These are phyloP conservation scores for Leptopilina clavipes DNA, from an alignment of 1,140 invertebrate genomes.

Conservation along the genomic window DNA sequence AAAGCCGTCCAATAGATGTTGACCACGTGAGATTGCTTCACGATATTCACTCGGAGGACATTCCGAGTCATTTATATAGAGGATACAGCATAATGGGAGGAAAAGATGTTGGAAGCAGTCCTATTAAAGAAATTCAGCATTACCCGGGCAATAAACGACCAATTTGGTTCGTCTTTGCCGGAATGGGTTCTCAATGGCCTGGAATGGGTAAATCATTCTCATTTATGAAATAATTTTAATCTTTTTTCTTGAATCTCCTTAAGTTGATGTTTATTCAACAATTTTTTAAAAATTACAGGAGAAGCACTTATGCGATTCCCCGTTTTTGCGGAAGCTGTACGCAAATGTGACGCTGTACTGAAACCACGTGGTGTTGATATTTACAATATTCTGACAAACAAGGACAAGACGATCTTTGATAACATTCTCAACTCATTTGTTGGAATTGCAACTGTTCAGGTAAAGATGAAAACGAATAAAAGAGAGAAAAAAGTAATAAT, in stretches of 20 bases:
- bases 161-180: constrained; percentile 92
- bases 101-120: constrained; percentile 63
- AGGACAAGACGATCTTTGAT: constrained; percentile 84
- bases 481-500: not conserved
- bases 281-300: constrained; percentile 47
- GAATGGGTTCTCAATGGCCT: constrained; percentile 93
- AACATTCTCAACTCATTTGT: constrained; percentile 92
- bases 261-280: too few species aligned
- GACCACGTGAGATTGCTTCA: constrained; percentile 77
- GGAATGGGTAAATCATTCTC: constrained; percentile 81
- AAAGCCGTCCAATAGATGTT: constrained; percentile 75
- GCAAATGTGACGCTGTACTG: constrained; percentile 83
- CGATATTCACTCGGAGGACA: constrained; percentile 74
- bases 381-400: constrained; percentile 84
- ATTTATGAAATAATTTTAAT: not conserved
- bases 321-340: constrained; percentile 79
- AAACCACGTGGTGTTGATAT: constrained; percentile 86
- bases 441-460: constrained; percentile 90
- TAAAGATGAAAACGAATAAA: constrained; percentile 57
- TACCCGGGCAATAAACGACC: constrained; percentile 79
- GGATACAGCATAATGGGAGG: constrained; percentile 76
- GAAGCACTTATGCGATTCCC: constrained; percentile 78
- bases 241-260: too few species aligned
- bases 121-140: constrained; percentile 75
- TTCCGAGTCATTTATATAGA: constrained; percentile 78